phyloP scores from a whole-genome alignment of 2,797 vertebrate genomes.

The Rhincodon typus region DNA sequence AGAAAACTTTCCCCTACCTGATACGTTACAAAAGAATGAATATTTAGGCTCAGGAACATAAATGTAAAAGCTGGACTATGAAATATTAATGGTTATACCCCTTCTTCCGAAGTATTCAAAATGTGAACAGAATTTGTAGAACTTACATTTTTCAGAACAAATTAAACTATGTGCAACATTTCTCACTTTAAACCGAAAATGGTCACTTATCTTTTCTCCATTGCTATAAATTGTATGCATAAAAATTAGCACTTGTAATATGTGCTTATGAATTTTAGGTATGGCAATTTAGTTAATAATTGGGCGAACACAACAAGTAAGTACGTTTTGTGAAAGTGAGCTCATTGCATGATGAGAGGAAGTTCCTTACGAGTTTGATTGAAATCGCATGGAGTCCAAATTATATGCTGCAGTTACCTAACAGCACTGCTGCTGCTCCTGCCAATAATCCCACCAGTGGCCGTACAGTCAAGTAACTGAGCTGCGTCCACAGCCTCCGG shows the following conservation, averaged over 20 bases:
- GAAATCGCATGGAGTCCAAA: background rate
- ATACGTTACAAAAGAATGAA: background rate
- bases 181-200: background rate
- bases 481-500: background rate
- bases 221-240: background rate
- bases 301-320: background rate
- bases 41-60: background rate
- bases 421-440: background rate
- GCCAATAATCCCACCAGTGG: background rate
- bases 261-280: background rate
- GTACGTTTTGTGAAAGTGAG: constrained; percentile 15
- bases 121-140: background rate
- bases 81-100: background rate
- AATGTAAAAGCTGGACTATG: background rate
- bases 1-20: background rate
- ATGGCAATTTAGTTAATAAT: background rate
- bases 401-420: constrained; percentile 1
- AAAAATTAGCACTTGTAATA: background rate
- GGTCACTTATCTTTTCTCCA: background rate
- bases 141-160: background rate
- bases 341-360: background rate
- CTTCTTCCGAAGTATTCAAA: background rate
- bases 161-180: background rate
- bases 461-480: background rate
- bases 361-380: background rate